Percentiles rank a stretch among this genome's conserved stretches.
Conservation (phyloP, 1,140 invertebrate species). For the Drosophila subpulchrella region DNA sequence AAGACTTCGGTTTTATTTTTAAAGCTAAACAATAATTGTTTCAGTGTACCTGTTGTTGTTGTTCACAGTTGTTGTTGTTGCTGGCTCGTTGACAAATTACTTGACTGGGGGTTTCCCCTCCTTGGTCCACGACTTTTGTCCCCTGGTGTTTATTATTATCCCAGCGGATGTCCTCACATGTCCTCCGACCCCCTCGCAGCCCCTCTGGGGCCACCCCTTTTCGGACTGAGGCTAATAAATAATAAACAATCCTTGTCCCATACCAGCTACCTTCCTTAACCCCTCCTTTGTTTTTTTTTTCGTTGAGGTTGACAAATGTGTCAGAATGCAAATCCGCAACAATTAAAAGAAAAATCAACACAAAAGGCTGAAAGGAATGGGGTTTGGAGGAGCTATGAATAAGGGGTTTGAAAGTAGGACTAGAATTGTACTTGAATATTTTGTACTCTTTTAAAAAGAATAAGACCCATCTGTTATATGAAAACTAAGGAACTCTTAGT, state of each 20-base stretch:
- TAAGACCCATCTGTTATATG: no score
- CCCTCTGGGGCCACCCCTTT: not conserved
- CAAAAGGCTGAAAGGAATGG: conserved; percentile 43
- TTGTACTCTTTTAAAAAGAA: not conserved
- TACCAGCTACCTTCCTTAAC: conserved; percentile 16
- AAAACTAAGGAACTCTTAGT: no score
- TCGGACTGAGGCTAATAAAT: conserved; percentile 71
- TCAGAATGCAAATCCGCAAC: conserved; percentile 84
- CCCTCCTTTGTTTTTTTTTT: conserved; percentile 26
- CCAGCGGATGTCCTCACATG: conserved; percentile 68
- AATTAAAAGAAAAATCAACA: conserved; percentile 85
- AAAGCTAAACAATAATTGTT: not conserved
- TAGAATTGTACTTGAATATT: not conserved
- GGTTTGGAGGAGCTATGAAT: not conserved
- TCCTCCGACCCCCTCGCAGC: conserved; percentile 26
- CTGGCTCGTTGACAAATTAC: conserved; percentile 66
- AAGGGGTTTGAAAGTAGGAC: not conserved
- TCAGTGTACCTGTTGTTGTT: conserved; percentile 5
- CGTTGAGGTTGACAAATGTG: conserved; percentile 84
- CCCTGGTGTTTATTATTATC: conserved; percentile 75
- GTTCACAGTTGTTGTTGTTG: conserved; percentile 40
- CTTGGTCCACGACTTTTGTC: conserved; percentile 8
- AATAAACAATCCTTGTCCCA: conserved; percentile 63
- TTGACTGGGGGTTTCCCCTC: conserved; percentile 34
- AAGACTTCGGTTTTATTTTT: not conserved